Percentiles rank a stretch among this genome's conserved stretches.
phyloP scores from a whole-genome alignment of 2,113 vertebrate genomes.

The Raphicerus campestris region DNA sequence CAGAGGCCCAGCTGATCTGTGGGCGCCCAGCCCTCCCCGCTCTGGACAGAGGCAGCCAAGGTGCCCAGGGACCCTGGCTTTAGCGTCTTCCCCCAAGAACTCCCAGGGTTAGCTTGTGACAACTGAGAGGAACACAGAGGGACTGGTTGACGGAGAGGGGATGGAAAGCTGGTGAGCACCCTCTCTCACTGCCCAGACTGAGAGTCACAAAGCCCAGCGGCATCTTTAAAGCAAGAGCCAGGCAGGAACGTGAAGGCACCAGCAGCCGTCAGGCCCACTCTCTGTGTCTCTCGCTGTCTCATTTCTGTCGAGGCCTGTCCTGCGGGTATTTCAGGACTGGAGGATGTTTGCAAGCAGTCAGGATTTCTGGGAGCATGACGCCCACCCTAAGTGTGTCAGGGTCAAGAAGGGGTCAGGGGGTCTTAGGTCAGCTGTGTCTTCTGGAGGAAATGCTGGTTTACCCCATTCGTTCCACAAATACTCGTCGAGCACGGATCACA shows the following conservation, averaged over 20 bases:
- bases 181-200: too few relatives aligned
- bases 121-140: neutral
- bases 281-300: neutral
- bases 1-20: neutral
- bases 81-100: neutral
- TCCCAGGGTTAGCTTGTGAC: neutral
- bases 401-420: accelerated
- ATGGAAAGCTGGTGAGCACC: neutral
- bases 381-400: too few relatives aligned
- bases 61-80: neutral
- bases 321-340: accelerated
- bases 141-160: neutral
- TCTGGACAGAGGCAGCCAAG: too few relatives aligned
- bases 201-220: neutral
- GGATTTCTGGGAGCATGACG: neutral
- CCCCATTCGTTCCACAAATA: neutral
- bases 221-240: neutral
- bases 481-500: accelerated
- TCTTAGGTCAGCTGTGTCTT: neutral
- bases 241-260: neutral
- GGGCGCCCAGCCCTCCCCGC: accelerated
- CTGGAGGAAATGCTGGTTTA: neutral
- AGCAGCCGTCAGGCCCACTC: neutral
- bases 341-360: neutral
- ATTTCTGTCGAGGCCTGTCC: neutral